These are phyloP conservation scores for Neofelis nebulosa DNA, from an alignment of 2,113 vertebrate genomes.

Conservation along the genomic window DNA sequence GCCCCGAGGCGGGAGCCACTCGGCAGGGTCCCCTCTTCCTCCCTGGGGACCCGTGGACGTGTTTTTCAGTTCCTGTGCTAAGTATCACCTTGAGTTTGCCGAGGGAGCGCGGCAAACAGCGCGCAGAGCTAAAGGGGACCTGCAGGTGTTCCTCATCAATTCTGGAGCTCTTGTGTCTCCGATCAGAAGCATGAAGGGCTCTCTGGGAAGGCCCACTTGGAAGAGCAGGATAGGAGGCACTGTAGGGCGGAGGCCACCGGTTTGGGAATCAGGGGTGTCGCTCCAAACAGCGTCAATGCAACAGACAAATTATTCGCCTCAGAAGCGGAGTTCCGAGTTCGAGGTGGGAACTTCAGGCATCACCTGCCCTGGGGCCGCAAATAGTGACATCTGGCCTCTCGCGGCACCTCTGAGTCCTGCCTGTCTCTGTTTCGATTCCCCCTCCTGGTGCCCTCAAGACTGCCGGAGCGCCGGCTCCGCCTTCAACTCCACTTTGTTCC, in stretches of 20 bases:
- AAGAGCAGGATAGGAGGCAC: background rate
- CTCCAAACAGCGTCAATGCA: background rate
- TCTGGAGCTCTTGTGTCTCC: background rate
- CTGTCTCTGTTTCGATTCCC: background rate
- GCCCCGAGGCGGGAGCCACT: background rate
- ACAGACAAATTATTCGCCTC: background rate
- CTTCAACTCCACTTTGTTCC: background rate
- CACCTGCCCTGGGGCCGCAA: background rate
- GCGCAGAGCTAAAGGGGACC: rapidly evolving
- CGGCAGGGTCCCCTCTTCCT: background rate
- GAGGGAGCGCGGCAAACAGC: background rate
- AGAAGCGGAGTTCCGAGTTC: background rate
- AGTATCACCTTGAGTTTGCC: background rate
- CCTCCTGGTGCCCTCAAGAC: background rate
- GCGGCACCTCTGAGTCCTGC: background rate
- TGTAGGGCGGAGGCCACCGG: background rate
- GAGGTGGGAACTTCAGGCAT: background rate
- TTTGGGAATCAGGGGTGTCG: rapidly evolving
- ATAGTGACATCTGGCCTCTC: background rate
- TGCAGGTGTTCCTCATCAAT: rapidly evolving
- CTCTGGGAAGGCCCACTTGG: background rate
- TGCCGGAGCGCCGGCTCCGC: background rate
- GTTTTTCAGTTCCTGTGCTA: background rate
- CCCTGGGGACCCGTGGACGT: background rate
- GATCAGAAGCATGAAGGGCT: background rate